Conservation (phyloP, 2,113 vertebrate genomes). For the Zosterops pallidus region DNA sequence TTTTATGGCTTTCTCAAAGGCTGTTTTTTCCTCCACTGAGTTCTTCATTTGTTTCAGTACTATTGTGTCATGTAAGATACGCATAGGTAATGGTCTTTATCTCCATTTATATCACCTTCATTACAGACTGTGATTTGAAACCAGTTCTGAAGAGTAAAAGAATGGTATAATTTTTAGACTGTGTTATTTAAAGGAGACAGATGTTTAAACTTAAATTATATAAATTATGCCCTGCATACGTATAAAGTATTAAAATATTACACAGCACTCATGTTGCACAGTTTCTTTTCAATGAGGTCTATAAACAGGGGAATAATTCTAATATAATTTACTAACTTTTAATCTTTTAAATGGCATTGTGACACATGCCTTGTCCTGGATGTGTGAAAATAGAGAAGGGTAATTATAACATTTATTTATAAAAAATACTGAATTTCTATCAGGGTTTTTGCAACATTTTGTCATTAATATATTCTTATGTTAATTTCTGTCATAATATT, state of each 20-base stretch:
- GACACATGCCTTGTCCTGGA: background rate
- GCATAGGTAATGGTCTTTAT: background rate
- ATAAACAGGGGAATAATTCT: background rate
- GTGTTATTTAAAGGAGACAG: background rate
- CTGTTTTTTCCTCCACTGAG: background rate
- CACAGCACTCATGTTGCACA: background rate
- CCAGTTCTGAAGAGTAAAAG: background rate
- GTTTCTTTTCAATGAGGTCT: background rate
- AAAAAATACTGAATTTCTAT: background rate
- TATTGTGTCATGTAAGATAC: background rate
- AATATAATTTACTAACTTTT: background rate
- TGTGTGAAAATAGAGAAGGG: background rate
- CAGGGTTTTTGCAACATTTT: background rate
- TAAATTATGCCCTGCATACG: no score
- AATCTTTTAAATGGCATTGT: background rate
- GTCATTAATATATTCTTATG: background rate
- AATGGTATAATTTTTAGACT: background rate
- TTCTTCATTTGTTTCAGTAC: background rate
- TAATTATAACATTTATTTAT: background rate
- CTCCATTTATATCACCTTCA: background rate
- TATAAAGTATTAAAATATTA: background rate
- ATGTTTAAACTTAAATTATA: background rate
- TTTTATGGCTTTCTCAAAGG: background rate
- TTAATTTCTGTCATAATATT: background rate
- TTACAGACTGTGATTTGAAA: background rate